These are phyloP conservation scores for Piaya cayana DNA, from an alignment of 2,113 vertebrate genomes.

Conservation along the genomic window DNA sequence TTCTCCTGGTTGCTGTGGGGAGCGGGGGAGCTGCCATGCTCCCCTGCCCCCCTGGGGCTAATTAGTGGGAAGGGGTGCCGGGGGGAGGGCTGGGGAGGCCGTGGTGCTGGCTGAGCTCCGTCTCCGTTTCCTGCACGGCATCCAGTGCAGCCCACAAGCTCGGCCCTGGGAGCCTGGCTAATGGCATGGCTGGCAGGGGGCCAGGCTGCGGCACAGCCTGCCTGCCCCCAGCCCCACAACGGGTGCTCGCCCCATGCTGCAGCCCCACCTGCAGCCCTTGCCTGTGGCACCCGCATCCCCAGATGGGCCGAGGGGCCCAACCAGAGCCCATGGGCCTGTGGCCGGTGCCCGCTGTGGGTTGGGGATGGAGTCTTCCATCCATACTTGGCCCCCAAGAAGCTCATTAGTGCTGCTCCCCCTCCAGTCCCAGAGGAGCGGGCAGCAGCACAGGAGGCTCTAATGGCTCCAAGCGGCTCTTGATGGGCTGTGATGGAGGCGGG, in stretches of 20 bases:
- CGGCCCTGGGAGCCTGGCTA: neutral
- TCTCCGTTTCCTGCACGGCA: neutral
- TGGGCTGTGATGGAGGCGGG: constrained; percentile 40
- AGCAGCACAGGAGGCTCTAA: constrained; percentile 53
- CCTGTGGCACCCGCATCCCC: accelerated
- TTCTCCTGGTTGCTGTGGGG: neutral
- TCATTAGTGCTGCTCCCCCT: constrained; percentile 3
- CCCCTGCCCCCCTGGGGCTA: neutral
- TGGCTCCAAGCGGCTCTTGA: constrained; percentile 22
- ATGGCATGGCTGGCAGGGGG: neutral
- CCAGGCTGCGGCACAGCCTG: neutral
- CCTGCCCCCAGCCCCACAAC: neutral
- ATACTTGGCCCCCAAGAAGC: neutral
- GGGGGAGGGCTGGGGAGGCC: neutral
- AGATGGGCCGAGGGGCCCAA: accelerated
- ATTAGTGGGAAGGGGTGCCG: neutral
- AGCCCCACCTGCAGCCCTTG: neutral
- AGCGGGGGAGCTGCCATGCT: accelerated
- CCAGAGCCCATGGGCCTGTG: accelerated
- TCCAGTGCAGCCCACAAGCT: neutral
- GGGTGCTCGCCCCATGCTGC: accelerated
- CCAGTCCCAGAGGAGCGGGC: neutral
- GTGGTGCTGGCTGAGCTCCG: neutral
- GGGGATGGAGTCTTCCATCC: neutral
- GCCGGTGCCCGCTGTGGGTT: accelerated